Conservation (phyloP, 64 coral and sea anemone genomes). For the Platygyra sinensis region DNA sequence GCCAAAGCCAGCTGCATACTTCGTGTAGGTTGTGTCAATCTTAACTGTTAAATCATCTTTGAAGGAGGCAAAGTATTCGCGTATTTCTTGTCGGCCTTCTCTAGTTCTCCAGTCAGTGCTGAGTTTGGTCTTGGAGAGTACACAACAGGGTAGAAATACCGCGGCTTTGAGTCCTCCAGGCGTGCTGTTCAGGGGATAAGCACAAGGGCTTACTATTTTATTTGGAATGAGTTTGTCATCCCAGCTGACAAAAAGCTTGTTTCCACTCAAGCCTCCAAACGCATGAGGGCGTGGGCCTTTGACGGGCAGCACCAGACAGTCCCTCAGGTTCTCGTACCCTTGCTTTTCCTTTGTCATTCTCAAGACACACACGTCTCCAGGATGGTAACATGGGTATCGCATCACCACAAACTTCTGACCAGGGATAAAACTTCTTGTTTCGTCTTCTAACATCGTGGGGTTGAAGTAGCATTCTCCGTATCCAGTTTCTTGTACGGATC, state of each 20-base stretch:
- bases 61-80: conserved; percentile 49
- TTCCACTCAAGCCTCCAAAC: conserved; percentile 46
- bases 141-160: too few relatives aligned
- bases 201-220: not conserved
- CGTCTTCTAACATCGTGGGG: conserved; percentile 37
- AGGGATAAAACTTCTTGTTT: conserved; percentile 36
- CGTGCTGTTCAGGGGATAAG: too few relatives aligned
- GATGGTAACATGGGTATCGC: conserved; percentile 39
- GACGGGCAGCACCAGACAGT: conserved; percentile 74
- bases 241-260: conserved; percentile 84
- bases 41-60: conserved; percentile 43
- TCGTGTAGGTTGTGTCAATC: conserved; percentile 50
- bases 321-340: conserved; percentile 37
- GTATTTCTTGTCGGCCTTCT: conserved; percentile 31
- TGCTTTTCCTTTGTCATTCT: conserved; percentile 11
- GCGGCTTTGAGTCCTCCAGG: too few relatives aligned
- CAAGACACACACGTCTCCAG: conserved; percentile 37
- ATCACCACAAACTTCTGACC: conserved; percentile 54
- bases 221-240: conserved; percentile 67
- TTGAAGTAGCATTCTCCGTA: conserved; percentile 78
- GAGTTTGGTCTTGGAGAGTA: not conserved
- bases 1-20: too few relatives aligned
- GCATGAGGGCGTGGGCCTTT: conserved; percentile 39
- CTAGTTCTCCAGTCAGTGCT: conserved; percentile 5
- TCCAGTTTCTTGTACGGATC: conserved; percentile 61